A percentile compares a stretch with the other conserved stretches of the same genome.
phyloP scores from a whole-genome alignment of 2,113 vertebrate species.

The Zapus hudsonius region DNA sequence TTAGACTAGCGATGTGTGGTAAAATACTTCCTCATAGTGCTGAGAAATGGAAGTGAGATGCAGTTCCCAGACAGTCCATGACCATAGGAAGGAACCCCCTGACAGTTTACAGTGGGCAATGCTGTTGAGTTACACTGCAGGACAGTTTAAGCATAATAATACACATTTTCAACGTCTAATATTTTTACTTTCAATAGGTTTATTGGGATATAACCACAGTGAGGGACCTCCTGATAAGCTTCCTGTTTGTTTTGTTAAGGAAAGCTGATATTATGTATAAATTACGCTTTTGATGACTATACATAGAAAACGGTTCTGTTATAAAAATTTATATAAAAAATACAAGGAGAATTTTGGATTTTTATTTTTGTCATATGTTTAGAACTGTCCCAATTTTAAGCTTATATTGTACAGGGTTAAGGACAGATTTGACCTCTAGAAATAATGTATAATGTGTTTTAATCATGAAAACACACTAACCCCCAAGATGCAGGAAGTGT shows the following conservation, averaged over 20 bases:
- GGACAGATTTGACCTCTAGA: neutral
- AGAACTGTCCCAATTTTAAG: slow-evolving; percentile 37
- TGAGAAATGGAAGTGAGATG: neutral
- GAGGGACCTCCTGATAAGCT: neutral
- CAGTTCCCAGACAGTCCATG: neutral
- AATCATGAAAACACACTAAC: slow-evolving; percentile 29
- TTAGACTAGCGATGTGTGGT: neutral
- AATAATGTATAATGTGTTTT: slow-evolving; percentile 34
- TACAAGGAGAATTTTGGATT: slow-evolving; percentile 11
- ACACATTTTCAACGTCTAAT: neutral
- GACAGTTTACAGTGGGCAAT: no score
- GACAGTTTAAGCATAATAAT: neutral
- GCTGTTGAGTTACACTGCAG: neutral
- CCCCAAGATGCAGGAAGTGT: neutral
- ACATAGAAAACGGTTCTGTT: neutral
- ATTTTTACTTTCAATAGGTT: neutral
- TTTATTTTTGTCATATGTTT: slow-evolving; percentile 19
- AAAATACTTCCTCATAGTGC: neutral
- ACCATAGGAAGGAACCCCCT: neutral
- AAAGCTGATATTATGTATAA: neutral
- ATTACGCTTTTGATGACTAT: slow-evolving; percentile 13
- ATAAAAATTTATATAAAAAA: slow-evolving; percentile 44
- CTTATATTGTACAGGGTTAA: slow-evolving; percentile 30
- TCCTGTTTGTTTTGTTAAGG: neutral
- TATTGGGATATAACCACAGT: neutral